Evolutionary conservation across 2,797 vertebrate genomes (phyloP), one percentile per base, ranked within the genome.

Genomic region (Tiaroga cobitis): DNA sequence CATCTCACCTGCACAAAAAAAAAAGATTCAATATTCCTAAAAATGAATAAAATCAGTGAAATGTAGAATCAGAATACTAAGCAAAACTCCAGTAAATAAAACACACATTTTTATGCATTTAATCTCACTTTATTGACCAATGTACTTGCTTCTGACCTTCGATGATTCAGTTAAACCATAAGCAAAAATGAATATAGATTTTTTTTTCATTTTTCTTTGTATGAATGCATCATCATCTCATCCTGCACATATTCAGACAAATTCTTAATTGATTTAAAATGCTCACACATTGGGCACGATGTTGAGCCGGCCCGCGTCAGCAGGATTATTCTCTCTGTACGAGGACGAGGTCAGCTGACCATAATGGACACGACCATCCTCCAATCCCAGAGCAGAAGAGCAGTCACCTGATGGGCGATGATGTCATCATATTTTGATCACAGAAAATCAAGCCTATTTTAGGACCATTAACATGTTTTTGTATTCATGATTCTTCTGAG

Each of bases 331-430:
- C 32, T 94, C 95, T 0, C 90, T 92, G 76, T 93, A 86, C 1
- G 96, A 95, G 7, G 96, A 97, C 0, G 96, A 95, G 3, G 92
- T 94, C 88, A 97, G 89, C 90, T 97, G 96, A 85, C 96, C 94
- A 9, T 96, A 94, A 39, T 84, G 93, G 26, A 97, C 89, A 0
- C 91, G 91, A 0, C 96, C 96, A 0, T 96, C 96, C 91, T 95
- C 96, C 91, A 97, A 84, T 65, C 96, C 96, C 3, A 97, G 94
- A 0, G 96, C 89, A 61, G 92, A 93, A 0, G 94, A 93, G 88
- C 96, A 97, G 73, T 90, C 75, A 5, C 90, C 96, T 97, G 88
- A 43, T 6, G 65, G 8, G 13, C 1, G 26, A 63, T 29, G 61
- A 16, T 7, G 13, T 29, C 61, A 29, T 32, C 26, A 65, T 16